phyloP scores from a whole-genome alignment of 2,888 invertebrate genomes.

The Eupithecia pulchellata region DNA sequence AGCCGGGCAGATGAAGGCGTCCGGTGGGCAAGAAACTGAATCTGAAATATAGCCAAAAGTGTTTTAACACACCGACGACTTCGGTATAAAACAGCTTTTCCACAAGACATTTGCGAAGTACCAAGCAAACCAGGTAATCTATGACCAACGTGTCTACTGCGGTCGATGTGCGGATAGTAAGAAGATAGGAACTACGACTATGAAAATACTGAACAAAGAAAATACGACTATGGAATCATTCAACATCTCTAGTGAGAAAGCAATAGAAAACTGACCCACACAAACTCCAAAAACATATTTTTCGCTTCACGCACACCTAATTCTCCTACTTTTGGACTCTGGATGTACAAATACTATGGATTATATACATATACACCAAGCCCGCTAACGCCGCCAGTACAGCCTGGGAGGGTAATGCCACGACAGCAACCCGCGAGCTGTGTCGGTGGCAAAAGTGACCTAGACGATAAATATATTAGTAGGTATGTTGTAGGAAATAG shows the following conservation, averaged over 20 bases:
- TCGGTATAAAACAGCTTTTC: not conserved
- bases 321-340: not conserved
- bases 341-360: not conserved
- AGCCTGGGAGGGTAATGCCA: not conserved
- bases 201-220: not conserved
- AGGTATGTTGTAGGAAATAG: no score
- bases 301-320: not conserved
- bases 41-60: slow-evolving; percentile 5
- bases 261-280: not conserved
- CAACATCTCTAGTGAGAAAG: not conserved
- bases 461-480: no score
- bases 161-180: not conserved
- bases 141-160: not conserved
- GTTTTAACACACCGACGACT: not conserved
- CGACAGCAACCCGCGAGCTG: not conserved
- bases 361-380: not conserved
- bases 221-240: not conserved
- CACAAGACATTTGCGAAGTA: not conserved
- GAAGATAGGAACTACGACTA: not conserved
- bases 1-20: slow-evolving; percentile 57
- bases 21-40: slow-evolving; percentile 61
- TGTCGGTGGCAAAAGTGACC: not conserved
- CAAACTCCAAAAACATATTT: slow-evolving; percentile 5
- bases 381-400: not conserved
- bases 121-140: not conserved